Percentiles rank a stretch among this genome's conserved stretches.
phyloP scores from a whole-genome alignment of 1,140 invertebrate species.

The Rhizoglyphus robini region DNA sequence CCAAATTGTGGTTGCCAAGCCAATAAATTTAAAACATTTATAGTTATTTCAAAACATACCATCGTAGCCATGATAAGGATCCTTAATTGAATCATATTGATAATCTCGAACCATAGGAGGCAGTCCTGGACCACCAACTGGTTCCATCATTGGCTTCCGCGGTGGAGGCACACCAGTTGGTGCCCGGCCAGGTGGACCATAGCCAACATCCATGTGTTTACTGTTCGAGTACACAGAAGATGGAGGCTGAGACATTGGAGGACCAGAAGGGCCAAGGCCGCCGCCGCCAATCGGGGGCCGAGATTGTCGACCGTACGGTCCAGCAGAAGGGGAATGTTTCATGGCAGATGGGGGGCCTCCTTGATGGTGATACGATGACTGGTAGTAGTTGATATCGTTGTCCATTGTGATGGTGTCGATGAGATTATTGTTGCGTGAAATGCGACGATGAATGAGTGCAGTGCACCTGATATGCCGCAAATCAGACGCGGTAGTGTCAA shows the following conservation, averaged over 20 bases:
- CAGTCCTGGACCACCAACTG: background rate
- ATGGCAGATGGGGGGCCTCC: background rate
- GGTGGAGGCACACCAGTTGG: background rate
- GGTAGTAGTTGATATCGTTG: background rate
- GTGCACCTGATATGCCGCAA: no score
- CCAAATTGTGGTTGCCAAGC: no score
- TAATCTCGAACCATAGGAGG: constrained; percentile 10
- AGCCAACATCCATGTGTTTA: background rate
- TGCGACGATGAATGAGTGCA: no score
- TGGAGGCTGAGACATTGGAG: background rate
- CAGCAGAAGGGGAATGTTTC: background rate
- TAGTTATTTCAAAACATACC: no score
- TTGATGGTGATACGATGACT: background rate
- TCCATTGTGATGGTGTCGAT: no score
- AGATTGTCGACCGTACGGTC: background rate
- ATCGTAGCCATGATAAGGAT: no score
- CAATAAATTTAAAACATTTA: background rate
- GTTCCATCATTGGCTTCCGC: background rate
- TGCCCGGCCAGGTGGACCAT: no score
- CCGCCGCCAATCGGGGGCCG: background rate
- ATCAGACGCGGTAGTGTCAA: no score
- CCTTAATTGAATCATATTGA: no score
- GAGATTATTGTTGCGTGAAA: no score
- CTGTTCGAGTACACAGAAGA: background rate
- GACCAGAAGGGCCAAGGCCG: background rate